Evolutionary conservation across 2,888 invertebrate species (phyloP), one percentile per base, ranked within the genome.

Genomic region (Barypeithes pellucidus): DNA sequence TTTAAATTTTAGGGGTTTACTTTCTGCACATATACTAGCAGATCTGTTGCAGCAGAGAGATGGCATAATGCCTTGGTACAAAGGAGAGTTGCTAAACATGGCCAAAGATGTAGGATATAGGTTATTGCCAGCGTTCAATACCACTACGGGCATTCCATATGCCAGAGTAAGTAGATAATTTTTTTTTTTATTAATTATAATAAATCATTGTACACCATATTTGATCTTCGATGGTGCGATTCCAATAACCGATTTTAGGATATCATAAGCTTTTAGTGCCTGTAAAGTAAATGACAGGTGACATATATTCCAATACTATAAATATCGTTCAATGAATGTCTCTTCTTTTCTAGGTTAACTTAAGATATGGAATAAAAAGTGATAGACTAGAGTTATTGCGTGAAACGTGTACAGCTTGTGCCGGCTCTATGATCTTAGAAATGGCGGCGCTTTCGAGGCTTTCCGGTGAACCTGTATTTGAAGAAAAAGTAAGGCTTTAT

Each of bases 351-450:
- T 78, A 94, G 94, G 89, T 95, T 66, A 96, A 96, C 86, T 88
- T 96, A 33, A 91, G 91, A 39, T 89, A 92, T 82, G 98, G 97
- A 20, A 91, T 97, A 85, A 94, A 94, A 84, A 91, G 90, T 75
- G 90, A 92, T 36, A 90, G 91, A 18, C 81, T 95, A 60, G 91
- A 92, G 76, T 90, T 92, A 79, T 93, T 93, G 0, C 89, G 94
- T 3, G 97, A 98, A 86, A 98, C 98, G 0, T 99, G 99, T 84
- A 99, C 99, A 0, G 98, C 99, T 0, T 99, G 99, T 87, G 98
- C 98, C 1, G 99, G 99, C 0, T 98, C 98, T 0, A 97, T 99
- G 91, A 94, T 99, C 63, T 87, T 99, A 36, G 99, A 99, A 88
- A 96, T 99, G 92, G 98, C 98, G 0, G 97, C 98, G 0, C 88